Base-by-base conservation (phyloP, 2,888 invertebrate species). In the Odontocerum albicorne region DNA sequence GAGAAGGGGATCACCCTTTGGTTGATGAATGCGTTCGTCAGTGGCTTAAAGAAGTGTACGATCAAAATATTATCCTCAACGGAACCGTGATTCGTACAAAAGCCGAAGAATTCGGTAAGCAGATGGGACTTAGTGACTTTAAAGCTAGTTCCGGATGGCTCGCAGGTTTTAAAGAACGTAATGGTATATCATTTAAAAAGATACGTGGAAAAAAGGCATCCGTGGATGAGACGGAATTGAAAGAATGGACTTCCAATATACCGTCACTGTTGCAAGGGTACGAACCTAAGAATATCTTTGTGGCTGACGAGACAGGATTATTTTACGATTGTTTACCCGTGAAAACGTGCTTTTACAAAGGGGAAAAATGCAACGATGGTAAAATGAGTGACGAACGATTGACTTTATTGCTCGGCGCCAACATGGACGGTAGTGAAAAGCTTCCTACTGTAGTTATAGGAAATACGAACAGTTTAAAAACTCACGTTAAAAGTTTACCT, bases 1-100 rank as follows among this genome's bases (percentile, higher is more conserved):
- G 40, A 20, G 21, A 17, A 6, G 40, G 40, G n/a, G 40, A 40
- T 21, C 40, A 40, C n/a, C 40, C 40, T n/a, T 40, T 40, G 21
- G 40, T 40, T 8, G 40, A 40, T 21, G 21, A 19, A n/a, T 40
- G 40, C 21, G 40, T 40, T 8, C 3, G 21, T 8, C 40, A 40
- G 13, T 40, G 40, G 40, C 21, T 40, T 2, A 20, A 19, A 2
- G 40, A 40, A 40, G 40, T 40, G 4, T 40, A 40, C 13, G 40
- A 40, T 40, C 40, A 40, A 20, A 40, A 40, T n/a, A 20, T 40
- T 4, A 2, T 40, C 7, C 40, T 40, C 21, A 40, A 40, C 17
- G 40, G 40, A 8, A 21, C 40, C 6, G 40, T 40, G 2, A 40
- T 40, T 21, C 13, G 40, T 12, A 40, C 4, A 2, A 40, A 40